Evolutionary conservation across 2,797 vertebrate species (phyloP), one percentile per base, ranked within the genome.

Genomic region (Notolabrus celidotus): DNA sequence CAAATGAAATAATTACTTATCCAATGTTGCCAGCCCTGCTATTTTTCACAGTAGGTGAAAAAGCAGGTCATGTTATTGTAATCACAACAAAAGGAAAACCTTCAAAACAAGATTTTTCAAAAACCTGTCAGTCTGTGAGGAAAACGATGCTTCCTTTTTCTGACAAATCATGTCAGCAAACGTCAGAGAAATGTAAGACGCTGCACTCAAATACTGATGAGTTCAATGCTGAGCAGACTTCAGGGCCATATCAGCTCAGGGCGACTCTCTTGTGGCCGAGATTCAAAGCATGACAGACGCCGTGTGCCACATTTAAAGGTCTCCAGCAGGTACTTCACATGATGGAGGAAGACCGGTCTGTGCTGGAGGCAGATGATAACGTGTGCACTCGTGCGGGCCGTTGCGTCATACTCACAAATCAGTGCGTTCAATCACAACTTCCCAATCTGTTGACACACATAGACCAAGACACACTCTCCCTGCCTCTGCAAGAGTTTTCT

Each of bases 331-430:
- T 70, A 19, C 64, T 83, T 82, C 67, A 62, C 80, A 74, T 85
- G 78, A 89, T 84, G 72, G 72, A 89, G 66, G 67, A 19, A 49
- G 75, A 45, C 23, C 0, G 57, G 14, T 50, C 16, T 7, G 59
- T 63, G 74, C 84, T 80, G 84, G 51, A 74, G 83, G 75, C 41
- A 1, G 45, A 19, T 7, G 77, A 87, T 83, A 80, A 82, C 52
- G 20, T 7, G 31, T 25, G 19, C 50, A 5, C 54, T 53, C 25
- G 7, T 42, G 6, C 69, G n/a, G 57, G 31, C 45, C 4, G n/a
- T n/a, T 12, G 23, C 62, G 27, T 49, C 64, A 68, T n/a, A 60
- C 63, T 46, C 65, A 52, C 61, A 49, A 47, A 78, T 77, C 63
- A 34, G 17, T 4, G 25, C 19, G 3, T 58, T 77, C 59, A 20